Percentiles rank a stretch among this genome's conserved stretches.
phyloP scores from a whole-genome alignment of 1,140 invertebrate species.

The Nasonia vitripennis region DNA sequence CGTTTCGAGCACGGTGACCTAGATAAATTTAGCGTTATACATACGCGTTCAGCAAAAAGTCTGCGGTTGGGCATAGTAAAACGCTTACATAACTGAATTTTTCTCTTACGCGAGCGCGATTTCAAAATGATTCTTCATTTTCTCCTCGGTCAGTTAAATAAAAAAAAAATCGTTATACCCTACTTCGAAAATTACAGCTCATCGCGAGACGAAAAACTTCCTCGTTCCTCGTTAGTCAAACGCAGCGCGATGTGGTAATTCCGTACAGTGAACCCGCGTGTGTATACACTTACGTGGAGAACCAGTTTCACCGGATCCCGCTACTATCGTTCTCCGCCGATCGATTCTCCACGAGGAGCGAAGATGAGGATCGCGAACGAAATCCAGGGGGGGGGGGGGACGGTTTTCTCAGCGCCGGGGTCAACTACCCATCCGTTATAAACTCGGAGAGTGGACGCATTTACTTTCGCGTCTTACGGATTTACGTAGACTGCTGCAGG shows the following conservation, averaged over 20 bases:
- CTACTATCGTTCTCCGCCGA: not conserved
- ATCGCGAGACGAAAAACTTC: not conserved
- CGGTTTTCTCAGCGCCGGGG: not conserved
- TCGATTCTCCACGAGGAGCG: not conserved
- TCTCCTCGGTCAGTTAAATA: too few relatives aligned
- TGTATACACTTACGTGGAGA: not conserved
- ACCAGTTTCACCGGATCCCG: slow-evolving; percentile 9
- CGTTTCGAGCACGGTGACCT: not conserved
- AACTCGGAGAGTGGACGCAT: not conserved
- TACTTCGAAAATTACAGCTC: too few relatives aligned
- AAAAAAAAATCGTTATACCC: too few relatives aligned
- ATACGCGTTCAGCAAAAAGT: not conserved
- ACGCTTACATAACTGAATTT: too few relatives aligned
- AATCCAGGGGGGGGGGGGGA: not conserved
- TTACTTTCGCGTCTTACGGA: not conserved
- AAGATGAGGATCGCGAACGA: not conserved
- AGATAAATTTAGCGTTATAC: not conserved
- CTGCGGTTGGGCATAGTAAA: not conserved
- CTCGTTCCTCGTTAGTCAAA: not conserved
- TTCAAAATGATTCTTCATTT: not conserved
- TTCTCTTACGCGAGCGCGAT: too few relatives aligned
- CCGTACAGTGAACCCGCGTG: not conserved
- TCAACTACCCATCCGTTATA: slow-evolving; percentile 44
- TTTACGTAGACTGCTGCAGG: not conserved
- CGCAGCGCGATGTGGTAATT: not conserved